These are phyloP conservation scores for Papilio machaon DNA, from an alignment of 1,140 invertebrate species.

Conservation along the genomic window DNA sequence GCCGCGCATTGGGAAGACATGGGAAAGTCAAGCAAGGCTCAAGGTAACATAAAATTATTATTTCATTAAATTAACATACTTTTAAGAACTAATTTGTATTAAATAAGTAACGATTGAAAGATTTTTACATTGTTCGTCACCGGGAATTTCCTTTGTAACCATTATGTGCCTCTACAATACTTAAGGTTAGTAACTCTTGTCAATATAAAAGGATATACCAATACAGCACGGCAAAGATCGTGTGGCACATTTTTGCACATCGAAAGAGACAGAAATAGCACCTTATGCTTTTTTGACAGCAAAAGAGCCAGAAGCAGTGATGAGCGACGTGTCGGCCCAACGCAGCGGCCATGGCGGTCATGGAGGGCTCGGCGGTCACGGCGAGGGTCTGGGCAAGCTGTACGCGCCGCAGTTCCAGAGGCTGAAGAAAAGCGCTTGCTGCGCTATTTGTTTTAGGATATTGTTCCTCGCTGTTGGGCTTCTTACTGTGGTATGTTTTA, in stretches of 20 bases:
- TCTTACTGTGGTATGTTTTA: constrained; percentile 46
- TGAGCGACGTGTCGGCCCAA: neutral
- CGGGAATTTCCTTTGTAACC: too few species aligned
- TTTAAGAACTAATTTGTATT: neutral
- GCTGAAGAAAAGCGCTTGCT: constrained; percentile 26
- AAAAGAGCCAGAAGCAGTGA: constrained; percentile 38
- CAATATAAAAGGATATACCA: too few species aligned
- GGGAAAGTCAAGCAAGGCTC: constrained; percentile 46
- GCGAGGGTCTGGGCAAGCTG: constrained; percentile 36
- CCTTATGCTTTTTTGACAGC: constrained; percentile 23
- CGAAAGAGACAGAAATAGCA: too few species aligned
- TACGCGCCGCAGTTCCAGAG: constrained; percentile 28
- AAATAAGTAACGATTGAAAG: too few species aligned
- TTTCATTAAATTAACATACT: neutral
- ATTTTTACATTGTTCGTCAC: too few species aligned
- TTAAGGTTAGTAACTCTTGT: too few species aligned
- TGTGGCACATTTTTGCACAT: too few species aligned
- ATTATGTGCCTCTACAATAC: too few species aligned
- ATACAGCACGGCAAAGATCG: too few species aligned
- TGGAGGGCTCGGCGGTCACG: constrained; percentile 4
- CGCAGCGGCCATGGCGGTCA: constrained; percentile 14
- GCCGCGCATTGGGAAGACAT: constrained; percentile 42
- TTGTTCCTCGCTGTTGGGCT: constrained; percentile 40
- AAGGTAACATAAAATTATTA: constrained; percentile 40
- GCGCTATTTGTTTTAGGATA: constrained; percentile 35